phyloP scores from a whole-genome alignment of 2,888 invertebrate genomes.

The Pantelozetes paolii region DNA sequence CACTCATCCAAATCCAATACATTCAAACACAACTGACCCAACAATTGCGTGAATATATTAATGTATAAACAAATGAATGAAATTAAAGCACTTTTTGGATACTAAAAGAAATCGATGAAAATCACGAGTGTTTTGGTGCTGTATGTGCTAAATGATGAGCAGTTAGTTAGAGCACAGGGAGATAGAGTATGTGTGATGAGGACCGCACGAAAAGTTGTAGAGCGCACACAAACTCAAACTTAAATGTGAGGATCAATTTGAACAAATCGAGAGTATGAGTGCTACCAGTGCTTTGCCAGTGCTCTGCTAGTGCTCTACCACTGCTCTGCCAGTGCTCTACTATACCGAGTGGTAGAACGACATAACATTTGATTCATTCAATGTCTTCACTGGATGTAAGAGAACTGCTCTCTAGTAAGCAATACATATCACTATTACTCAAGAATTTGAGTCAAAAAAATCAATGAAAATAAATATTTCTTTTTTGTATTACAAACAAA shows the following conservation, averaged over 20 bases:
- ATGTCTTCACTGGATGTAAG: not conserved
- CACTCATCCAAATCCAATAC: too few relatives aligned
- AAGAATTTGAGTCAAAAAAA: not conserved
- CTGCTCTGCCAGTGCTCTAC: not conserved
- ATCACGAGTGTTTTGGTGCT: too few relatives aligned
- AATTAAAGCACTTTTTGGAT: too few relatives aligned
- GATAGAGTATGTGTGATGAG: too few relatives aligned
- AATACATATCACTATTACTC: not conserved
- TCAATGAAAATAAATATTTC: slow-evolving; percentile 10
- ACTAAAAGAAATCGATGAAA: too few relatives aligned
- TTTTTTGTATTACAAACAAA: too few relatives aligned
- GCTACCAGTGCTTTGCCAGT: not conserved
- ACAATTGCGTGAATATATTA: too few relatives aligned
- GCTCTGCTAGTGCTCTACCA: not conserved
- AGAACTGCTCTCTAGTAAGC: not conserved
- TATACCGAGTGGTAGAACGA: too few relatives aligned
- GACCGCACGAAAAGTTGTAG: not conserved
- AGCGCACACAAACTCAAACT: slow-evolving; percentile 7
- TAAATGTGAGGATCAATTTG: slow-evolving; percentile 27
- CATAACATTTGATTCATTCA: slow-evolving; percentile 10
- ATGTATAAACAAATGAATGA: too few relatives aligned
- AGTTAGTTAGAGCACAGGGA: too few relatives aligned
- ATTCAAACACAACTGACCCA: too few relatives aligned
- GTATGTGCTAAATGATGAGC: too few relatives aligned
- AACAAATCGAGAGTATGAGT: slow-evolving; percentile 3